Conservation (phyloP, 2,888 invertebrate species). For the Erebia palarica region DNA sequence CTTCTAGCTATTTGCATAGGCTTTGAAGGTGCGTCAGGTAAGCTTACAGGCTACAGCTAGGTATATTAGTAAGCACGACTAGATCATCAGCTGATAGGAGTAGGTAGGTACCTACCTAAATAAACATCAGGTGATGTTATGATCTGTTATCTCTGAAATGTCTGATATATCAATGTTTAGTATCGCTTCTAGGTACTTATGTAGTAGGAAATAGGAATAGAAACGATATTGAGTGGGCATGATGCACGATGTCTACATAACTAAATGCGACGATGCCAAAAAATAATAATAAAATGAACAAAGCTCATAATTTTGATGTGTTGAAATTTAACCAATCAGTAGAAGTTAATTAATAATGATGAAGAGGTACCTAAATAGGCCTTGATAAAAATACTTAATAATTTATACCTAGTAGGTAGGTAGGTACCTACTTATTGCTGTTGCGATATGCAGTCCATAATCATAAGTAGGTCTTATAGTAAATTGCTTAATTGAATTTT, state of each 20-base stretch:
- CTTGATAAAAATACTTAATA: background rate
- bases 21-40: background rate
- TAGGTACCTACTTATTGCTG: background rate
- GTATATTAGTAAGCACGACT: constrained; percentile 15
- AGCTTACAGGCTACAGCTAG: no score
- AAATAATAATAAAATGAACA: constrained; percentile 10
- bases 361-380: background rate
- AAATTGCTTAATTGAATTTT: no score
- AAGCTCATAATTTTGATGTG: background rate
- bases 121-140: constrained; percentile 39
- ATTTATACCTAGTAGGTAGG: no score
- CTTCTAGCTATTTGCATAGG: background rate
- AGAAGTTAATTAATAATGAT: background rate
- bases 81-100: constrained; percentile 36
- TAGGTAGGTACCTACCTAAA: constrained; percentile 24
- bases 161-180: constrained; percentile 31
- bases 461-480: background rate
- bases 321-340: background rate
- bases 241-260: no score
- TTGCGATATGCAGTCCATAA: background rate
- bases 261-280: background rate
- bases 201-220: background rate
- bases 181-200: background rate
- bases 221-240: background rate
- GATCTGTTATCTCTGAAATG: constrained; percentile 27